A percentile compares a stretch with the other conserved stretches of the same genome.
Evolutionary conservation across 2,888 invertebrate genomes (phyloP).

Genomic region (Alviniconcha strummeri): DNA sequence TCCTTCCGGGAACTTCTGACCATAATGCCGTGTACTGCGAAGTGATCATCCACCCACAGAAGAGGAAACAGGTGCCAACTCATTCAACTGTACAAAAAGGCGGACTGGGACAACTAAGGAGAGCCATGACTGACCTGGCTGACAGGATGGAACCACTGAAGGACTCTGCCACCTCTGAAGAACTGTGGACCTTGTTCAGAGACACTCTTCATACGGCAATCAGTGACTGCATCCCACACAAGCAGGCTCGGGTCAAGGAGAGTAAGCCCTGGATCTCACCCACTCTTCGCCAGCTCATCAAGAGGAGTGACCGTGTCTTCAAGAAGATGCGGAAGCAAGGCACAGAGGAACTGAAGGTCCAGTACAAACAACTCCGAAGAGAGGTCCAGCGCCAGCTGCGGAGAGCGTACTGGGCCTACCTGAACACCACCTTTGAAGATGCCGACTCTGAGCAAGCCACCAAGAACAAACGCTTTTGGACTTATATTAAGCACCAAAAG

Average conservation of each 20-base stretch:
- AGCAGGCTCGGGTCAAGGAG: neutral
- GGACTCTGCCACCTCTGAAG: no score
- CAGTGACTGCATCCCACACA: neutral
- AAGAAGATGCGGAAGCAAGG: conserved; percentile 14
- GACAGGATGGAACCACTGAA: neutral
- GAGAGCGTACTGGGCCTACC: neutral
- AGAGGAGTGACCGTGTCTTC: neutral
- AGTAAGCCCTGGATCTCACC: neutral
- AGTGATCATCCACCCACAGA: neutral
- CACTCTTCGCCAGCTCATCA: neutral
- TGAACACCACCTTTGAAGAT: neutral
- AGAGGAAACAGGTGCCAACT: neutral
- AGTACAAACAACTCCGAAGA: neutral
- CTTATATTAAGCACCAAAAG: conserved; percentile 8
- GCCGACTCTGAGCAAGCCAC: neutral
- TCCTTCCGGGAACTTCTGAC: conserved; percentile 2
- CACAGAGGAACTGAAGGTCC: conserved; percentile 6
- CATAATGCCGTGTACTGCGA: neutral
- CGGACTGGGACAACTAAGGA: neutral
- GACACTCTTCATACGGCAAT: neutral
- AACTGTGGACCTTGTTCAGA: neutral
- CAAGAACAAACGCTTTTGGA: neutral
- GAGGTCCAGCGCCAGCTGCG: neutral
- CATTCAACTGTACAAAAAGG: neutral
- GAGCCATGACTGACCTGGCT: neutral